A percentile compares a stretch with the other conserved stretches of the same genome.
These are phyloP conservation scores for Tragulus kanchil DNA, from an alignment of 2,113 vertebrate species.

Conservation along the genomic window DNA sequence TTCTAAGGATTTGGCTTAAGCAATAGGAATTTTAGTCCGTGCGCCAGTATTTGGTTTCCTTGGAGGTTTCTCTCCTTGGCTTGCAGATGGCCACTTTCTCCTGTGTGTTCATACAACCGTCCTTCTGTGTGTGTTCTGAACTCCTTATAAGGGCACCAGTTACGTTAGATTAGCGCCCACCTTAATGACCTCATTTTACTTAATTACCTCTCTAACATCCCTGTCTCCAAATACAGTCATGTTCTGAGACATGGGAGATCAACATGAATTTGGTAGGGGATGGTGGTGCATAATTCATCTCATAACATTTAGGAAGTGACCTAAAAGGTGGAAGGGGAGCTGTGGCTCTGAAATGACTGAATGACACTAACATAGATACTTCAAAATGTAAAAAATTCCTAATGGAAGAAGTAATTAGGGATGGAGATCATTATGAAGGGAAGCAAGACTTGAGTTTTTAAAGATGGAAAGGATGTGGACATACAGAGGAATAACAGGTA, in stretches of 20 bases:
- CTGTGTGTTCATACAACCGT: not conserved
- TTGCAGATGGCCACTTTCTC: not conserved
- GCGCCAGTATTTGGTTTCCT: not conserved
- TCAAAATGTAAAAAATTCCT: constrained; percentile 14
- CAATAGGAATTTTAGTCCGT: not conserved
- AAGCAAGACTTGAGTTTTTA: not conserved
- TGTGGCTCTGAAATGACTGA: not conserved
- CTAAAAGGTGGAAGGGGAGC: not conserved
- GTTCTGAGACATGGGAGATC: not conserved
- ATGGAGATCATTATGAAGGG: not conserved
- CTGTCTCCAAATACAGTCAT: not conserved
- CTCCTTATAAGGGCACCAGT: not conserved
- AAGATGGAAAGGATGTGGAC: not conserved
- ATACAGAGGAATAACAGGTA: not conserved
- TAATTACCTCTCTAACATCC: not conserved
- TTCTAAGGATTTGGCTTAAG: constrained; percentile 31
- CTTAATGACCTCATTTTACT: not conserved
- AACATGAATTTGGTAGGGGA: not conserved
- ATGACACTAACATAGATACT: not conserved
- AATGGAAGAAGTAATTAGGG: not conserved
- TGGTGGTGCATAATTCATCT: not conserved
- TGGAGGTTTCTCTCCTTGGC: not conserved
- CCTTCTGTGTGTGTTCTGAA: not conserved
- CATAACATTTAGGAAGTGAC: not conserved
- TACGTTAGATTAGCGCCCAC: not conserved